Percentiles rank a stretch among this genome's conserved stretches.
Conservation (phyloP, 1,140 invertebrate genomes). For the Tyrophagus putrescentiae region DNA sequence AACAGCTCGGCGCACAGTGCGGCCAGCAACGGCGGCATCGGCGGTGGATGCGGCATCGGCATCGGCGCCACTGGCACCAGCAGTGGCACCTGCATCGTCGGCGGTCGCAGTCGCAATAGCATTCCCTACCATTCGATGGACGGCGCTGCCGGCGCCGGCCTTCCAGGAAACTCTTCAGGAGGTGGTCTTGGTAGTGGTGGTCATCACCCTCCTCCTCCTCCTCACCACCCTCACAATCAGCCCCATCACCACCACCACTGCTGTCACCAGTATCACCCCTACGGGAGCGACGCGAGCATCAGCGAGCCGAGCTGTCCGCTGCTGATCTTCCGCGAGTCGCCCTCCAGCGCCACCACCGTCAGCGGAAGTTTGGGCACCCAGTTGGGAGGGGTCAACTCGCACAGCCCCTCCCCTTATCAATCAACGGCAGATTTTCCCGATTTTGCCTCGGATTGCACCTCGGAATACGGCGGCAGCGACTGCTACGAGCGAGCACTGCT, state of each 20-base stretch:
- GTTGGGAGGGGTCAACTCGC: background rate
- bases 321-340: constrained; percentile 2
- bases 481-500: too few species aligned
- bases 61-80: background rate
- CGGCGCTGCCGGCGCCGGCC: too few species aligned
- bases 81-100: background rate
- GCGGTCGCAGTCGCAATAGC: background rate
- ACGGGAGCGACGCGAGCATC: background rate
- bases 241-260: constrained; percentile 8
- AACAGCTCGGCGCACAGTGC: background rate
- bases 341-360: constrained; percentile 1
- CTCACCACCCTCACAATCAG: background rate
- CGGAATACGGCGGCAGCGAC: background rate
- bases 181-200: too few species aligned
- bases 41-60: background rate
- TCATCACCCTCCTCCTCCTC: background rate
- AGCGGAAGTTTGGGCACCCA: background rate
- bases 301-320: constrained; percentile 1
- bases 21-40: background rate
- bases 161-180: too few species aligned
- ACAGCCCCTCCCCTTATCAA: constrained; percentile 11
- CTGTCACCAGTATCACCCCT: constrained; percentile 5
- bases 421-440: constrained; percentile 1
- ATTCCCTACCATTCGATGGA: constrained; percentile 9
- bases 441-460: background rate